Conservation (phyloP, 2,797 vertebrate genomes). For the Gallirallus australis region DNA sequence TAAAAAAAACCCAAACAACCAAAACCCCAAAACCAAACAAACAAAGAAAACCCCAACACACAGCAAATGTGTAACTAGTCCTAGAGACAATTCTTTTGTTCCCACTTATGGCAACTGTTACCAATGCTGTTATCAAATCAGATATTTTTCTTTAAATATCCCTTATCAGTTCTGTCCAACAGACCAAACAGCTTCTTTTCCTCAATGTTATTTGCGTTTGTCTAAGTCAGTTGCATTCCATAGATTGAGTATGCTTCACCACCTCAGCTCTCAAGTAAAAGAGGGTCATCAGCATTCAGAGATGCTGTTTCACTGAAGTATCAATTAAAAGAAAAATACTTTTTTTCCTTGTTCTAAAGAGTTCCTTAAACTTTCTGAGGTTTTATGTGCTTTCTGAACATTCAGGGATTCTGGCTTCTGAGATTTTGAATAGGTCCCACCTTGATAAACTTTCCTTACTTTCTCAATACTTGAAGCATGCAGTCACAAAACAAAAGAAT, state of each 20-base stretch:
- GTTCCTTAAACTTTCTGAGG: neutral
- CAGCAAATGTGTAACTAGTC: neutral
- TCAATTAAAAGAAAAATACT: neutral
- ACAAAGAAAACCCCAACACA: too few relatives aligned
- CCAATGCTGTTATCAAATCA: neutral
- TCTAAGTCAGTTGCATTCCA: neutral
- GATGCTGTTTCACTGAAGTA: neutral
- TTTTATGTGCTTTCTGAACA: neutral
- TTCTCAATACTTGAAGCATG: rapidly evolving
- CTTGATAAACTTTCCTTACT: neutral
- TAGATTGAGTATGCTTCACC: neutral
- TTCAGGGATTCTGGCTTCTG: neutral
- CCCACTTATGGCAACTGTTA: neutral
- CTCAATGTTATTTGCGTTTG: neutral
- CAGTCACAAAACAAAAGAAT: neutral
- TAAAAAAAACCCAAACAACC: too few relatives aligned
- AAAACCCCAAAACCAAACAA: too few relatives aligned
- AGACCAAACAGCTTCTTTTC: neutral
- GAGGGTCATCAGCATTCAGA: neutral
- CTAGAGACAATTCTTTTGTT: neutral
- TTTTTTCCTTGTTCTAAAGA: neutral
- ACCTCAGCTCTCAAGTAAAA: neutral
- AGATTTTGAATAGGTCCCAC: neutral
- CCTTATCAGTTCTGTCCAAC: neutral
- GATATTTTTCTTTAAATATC: neutral